A percentile compares a stretch with the other conserved stretches of the same genome.
These are phyloP conservation scores for Parnassius glacialis DNA, from an alignment of 2,888 invertebrate species.

Conservation along the genomic window DNA sequence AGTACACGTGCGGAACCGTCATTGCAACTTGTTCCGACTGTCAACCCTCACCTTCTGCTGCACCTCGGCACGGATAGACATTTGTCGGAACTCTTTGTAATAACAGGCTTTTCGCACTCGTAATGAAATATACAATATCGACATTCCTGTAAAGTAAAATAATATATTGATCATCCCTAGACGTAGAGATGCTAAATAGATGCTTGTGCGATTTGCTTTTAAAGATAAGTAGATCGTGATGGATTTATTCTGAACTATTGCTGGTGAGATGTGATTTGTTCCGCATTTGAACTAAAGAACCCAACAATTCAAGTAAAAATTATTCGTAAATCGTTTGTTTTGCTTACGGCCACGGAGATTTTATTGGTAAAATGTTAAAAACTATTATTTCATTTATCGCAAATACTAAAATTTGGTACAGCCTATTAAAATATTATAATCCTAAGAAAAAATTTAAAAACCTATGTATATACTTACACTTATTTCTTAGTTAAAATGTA, in stretches of 20 bases:
- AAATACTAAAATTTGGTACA: too few species aligned
- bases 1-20: too few species aligned
- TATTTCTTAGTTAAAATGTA: too few species aligned
- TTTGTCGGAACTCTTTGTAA: too few species aligned
- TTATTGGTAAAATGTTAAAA: constrained; percentile 34
- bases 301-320: constrained; percentile 58
- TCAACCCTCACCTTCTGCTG: too few species aligned
- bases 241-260: constrained; percentile 60
- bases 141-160: neutral
- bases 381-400: constrained; percentile 24
- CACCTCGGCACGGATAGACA: too few species aligned
- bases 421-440: too few species aligned
- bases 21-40: too few species aligned
- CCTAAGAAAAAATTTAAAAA: too few species aligned
- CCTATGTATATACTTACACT: too few species aligned
- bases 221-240: constrained; percentile 59
- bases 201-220: constrained; percentile 44
- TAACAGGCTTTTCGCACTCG: too few species aligned
- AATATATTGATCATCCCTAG: neutral
- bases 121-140: neutral
- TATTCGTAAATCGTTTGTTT: constrained; percentile 52
- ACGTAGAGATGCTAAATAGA: neutral
- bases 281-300: constrained; percentile 56
- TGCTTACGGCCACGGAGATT: constrained; percentile 58
- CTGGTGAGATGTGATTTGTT: constrained; percentile 50